These are phyloP conservation scores for Procambarus clarkii DNA, from an alignment of 1,140 invertebrate species.

Conservation along the genomic window DNA sequence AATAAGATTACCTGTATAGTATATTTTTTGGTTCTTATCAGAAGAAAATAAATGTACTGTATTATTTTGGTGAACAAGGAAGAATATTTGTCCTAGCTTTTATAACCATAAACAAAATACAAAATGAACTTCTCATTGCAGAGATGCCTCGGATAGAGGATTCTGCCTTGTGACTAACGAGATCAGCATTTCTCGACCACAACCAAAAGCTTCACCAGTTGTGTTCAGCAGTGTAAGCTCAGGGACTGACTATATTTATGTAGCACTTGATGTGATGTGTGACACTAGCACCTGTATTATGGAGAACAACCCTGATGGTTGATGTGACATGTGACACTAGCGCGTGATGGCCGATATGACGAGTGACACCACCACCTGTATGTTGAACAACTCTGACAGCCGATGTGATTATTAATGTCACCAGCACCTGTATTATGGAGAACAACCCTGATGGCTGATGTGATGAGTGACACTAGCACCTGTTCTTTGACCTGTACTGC, in stretches of 20 bases:
- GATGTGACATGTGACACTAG: neutral
- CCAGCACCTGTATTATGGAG: neutral
- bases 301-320: neutral
- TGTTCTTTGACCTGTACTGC: neutral
- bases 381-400: too few relatives aligned
- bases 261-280: slow-evolving; percentile 3
- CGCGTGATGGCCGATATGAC: neutral
- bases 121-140: neutral
- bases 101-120: too few relatives aligned
- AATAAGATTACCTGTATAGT: too few relatives aligned
- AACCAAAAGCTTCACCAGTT: neutral
- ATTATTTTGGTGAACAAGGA: too few relatives aligned
- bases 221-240: slow-evolving; percentile 11
- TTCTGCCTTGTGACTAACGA: slow-evolving; percentile 6
- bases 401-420: neutral
- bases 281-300: neutral
- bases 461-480: slow-evolving; percentile 1
- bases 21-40: too few relatives aligned
- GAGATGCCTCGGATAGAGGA: neutral
- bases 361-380: too few relatives aligned
- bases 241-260: neutral
- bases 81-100: too few relatives aligned
- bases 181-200: neutral
- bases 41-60: too few relatives aligned
- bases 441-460: neutral